Conservation (phyloP, 2,113 vertebrate species). For the Heterocephalus glaber region DNA sequence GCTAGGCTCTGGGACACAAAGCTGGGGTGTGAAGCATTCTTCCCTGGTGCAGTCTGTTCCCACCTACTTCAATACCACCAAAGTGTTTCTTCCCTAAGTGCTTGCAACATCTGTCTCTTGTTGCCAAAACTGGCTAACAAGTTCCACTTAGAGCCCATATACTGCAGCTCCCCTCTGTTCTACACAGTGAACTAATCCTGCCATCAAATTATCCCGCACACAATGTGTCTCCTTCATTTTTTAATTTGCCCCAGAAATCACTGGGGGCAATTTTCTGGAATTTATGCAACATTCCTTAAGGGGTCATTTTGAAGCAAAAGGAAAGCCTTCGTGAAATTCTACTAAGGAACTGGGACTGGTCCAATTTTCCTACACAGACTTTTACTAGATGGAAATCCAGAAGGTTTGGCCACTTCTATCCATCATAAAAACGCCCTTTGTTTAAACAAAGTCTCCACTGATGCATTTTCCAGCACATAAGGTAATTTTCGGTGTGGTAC, state of each 20-base stretch:
- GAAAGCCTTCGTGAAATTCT: constrained; percentile 75
- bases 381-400: constrained; percentile 76
- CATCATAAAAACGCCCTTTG: constrained; percentile 81
- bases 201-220: constrained; percentile 45
- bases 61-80: not conserved
- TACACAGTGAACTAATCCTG: constrained; percentile 8
- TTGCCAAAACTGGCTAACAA: not conserved
- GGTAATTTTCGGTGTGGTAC: constrained; percentile 68
- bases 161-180: not conserved
- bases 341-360: constrained; percentile 78
- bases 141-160: not conserved
- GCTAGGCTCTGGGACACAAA: not conserved
- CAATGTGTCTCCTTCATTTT: constrained; percentile 1
- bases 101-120: not conserved
- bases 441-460: constrained; percentile 83
- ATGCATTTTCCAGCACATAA: constrained; percentile 76
- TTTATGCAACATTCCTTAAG: constrained; percentile 70
- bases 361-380: constrained; percentile 69
- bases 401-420: constrained; percentile 83
- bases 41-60: not conserved
- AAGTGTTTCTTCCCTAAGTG: not conserved
- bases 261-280: constrained; percentile 69
- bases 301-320: constrained; percentile 73
- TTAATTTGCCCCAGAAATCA: constrained; percentile 60
- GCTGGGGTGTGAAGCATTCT: not conserved